A percentile compares a stretch with the other conserved stretches of the same genome.
phyloP scores from a whole-genome alignment of 2,888 invertebrate species.

The Cerastis leucographa region DNA sequence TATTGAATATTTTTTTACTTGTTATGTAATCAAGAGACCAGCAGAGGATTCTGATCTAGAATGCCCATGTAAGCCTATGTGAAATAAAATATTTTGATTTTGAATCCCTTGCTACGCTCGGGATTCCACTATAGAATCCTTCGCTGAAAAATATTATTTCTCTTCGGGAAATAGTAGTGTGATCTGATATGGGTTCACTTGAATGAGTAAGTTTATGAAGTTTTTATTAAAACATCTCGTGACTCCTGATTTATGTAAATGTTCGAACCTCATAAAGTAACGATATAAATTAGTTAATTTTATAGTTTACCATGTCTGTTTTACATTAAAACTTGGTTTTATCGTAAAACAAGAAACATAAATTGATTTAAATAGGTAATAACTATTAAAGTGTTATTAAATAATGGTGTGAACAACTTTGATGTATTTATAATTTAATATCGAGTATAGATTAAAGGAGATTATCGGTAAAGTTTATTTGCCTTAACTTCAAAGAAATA shows the following conservation, averaged over 20 bases:
- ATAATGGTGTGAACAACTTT: conserved; percentile 5
- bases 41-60: too few species aligned
- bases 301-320: conserved; percentile 36
- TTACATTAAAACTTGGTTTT: conserved; percentile 38
- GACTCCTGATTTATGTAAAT: conserved; percentile 11
- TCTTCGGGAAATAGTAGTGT: too few species aligned
- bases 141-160: too few species aligned
- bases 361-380: conserved; percentile 30
- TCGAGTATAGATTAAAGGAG: too few species aligned
- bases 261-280: conserved; percentile 20
- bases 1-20: too few species aligned
- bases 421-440: not conserved
- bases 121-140: too few species aligned
- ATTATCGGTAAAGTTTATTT: not conserved
- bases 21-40: too few species aligned
- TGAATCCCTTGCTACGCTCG: too few species aligned
- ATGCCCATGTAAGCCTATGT: too few species aligned
- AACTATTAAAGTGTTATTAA: conserved; percentile 27
- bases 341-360: conserved; percentile 26
- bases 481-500: too few species aligned
- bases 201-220: not conserved
- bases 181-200: too few species aligned
- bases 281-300: conserved; percentile 24
- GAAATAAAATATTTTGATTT: too few species aligned
- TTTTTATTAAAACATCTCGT: conserved; percentile 2